Evolutionary conservation across 1,140 invertebrate genomes (phyloP).

Genomic region (Belonocnema kinseyi): DNA sequence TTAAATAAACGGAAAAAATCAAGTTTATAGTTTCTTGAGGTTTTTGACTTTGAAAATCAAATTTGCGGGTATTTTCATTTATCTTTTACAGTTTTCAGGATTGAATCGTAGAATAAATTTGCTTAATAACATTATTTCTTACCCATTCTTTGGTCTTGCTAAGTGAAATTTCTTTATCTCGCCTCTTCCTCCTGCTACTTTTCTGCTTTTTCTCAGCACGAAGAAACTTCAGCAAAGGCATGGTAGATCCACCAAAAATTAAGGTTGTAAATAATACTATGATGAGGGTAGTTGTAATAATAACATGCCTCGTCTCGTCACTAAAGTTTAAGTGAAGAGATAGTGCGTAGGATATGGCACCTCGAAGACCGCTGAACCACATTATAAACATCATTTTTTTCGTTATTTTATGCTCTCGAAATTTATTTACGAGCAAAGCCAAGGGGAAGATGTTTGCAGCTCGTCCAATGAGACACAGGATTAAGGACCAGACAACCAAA

Average conservation of each 20-base stretch:
- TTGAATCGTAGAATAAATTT: neutral
- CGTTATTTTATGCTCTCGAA: slow-evolving; percentile 98
- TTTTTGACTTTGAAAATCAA: no score
- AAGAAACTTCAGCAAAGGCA: slow-evolving; percentile 94
- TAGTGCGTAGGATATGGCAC: slow-evolving; percentile 98
- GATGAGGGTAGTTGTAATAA: slow-evolving; percentile 97
- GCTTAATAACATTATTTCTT: slow-evolving; percentile 52
- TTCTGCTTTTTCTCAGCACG: slow-evolving; percentile 82
- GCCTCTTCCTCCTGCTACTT: slow-evolving; percentile 80
- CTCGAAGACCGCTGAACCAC: slow-evolving; percentile 98
- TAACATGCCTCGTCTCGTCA: slow-evolving; percentile 94
- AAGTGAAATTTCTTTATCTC: slow-evolving; percentile 90
- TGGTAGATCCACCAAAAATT: slow-evolving; percentile 96
- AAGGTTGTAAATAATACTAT: slow-evolving; percentile 97
- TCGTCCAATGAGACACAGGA: slow-evolving; percentile 93
- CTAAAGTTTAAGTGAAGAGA: slow-evolving; percentile 97
- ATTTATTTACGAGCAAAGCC: slow-evolving; percentile 94
- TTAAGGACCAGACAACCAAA: slow-evolving; percentile 94
- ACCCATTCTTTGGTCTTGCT: slow-evolving; percentile 98
- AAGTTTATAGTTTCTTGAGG: no score
- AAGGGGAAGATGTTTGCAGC: slow-evolving; percentile 98
- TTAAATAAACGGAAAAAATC: no score
- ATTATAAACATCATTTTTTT: slow-evolving; percentile 99
- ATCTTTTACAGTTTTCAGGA: no score
- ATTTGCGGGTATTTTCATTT: no score